Evolutionary conservation across 2,888 invertebrate genomes (phyloP), one percentile per base, ranked within the genome.

Genomic region (Sinhomidia bicolor): DNA sequence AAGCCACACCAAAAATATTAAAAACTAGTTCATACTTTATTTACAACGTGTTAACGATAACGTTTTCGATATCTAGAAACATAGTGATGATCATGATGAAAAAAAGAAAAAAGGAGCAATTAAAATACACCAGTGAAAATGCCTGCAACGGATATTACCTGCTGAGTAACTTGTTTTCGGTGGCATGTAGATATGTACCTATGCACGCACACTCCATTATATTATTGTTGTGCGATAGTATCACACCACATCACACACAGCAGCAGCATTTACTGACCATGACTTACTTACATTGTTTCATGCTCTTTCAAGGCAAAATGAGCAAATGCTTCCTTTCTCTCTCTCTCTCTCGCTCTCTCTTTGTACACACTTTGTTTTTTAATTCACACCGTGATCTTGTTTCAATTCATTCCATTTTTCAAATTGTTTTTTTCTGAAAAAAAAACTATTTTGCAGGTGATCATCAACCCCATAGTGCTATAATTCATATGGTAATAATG

Each of bases 381-480:
- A 76, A 76, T 47, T 76, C 76, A 76, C 54, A 51, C 26, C 76
- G 7, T 32, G 54, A 76, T 76, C 71, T 41, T 71, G 51, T 76
- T 76, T 76, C 54, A 51, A 76, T 76, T 51, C 51, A 47, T 51
- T 51, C 47, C 29, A n/a, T 51, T 76, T 47, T 47, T 74, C 62
- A 76, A 76, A 57, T 41, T 57, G 26, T 47, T 74, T 71, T 44
- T 74, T 51, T 10, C 54, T 29, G 1, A 68, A 47, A 14, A n/a
- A 68, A 41, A 68, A 76, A 76, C 29, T 26, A 78, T 85, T 79
- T 85, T 36, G 68, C 85, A 85, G 85, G 44, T 85, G 85, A 85
- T 79, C 47, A 32, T 79, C 76, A 76, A n/a, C n/a, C 65, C 9
- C 29, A 44, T 44, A 17, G 14, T 71, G 71, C 44, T 44, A 44